These are phyloP conservation scores for Trisateles emortualis DNA, from an alignment of 2,888 invertebrate species.

Conservation along the genomic window DNA sequence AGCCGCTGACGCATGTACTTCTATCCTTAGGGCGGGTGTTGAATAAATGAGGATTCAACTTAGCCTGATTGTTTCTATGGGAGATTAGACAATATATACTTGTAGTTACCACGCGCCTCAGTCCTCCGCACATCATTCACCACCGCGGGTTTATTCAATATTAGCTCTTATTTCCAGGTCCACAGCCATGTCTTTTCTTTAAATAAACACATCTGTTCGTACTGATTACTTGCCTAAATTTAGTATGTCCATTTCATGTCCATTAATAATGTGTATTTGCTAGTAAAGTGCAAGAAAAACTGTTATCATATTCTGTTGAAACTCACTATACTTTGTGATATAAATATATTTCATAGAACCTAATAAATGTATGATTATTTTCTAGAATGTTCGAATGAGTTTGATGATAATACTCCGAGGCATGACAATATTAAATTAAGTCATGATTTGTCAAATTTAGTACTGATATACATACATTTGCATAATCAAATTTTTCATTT, in stretches of 20 bases:
- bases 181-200: constrained; percentile 19
- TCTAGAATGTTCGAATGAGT: constrained; percentile 34
- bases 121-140: constrained; percentile 1
- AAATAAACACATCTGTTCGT: constrained; percentile 15
- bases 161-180: constrained; percentile 48
- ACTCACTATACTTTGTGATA: constrained; percentile 69
- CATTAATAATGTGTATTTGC: constrained; percentile 34
- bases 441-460: constrained; percentile 40
- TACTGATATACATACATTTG: constrained; percentile 39
- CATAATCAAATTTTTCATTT: constrained; percentile 53
- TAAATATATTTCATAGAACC: constrained; percentile 49
- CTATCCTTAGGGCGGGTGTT: too few relatives aligned
- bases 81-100: constrained; percentile 11
- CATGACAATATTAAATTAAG: constrained; percentile 36
- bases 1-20: too few relatives aligned
- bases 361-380: constrained; percentile 40
- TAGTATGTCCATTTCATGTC: constrained; percentile 26
- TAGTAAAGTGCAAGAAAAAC: constrained; percentile 25
- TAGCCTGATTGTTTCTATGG: background rate
- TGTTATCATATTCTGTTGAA: constrained; percentile 51
- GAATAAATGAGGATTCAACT: background rate
- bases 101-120: constrained; percentile 15
- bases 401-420: constrained; percentile 31
- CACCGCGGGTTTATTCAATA: constrained; percentile 10
- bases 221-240: constrained; percentile 33